Evolutionary conservation across 2,797 vertebrate genomes (phyloP).

Genomic region (Molossus molossus): DNA sequence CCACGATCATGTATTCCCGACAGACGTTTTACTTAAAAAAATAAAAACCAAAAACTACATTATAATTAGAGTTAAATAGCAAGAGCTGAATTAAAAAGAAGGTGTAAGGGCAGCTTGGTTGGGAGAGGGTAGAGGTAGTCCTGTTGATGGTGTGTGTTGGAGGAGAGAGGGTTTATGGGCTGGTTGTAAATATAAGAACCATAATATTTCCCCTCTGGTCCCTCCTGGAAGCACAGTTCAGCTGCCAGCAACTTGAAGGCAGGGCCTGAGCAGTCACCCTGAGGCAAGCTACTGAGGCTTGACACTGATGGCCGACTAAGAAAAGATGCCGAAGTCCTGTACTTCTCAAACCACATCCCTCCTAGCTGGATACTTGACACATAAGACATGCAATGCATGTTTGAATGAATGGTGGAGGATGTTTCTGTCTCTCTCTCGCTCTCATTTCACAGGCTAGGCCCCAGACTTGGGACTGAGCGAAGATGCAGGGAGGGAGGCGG

Average conservation of each 20-base stretch:
- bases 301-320: not conserved
- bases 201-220: not conserved
- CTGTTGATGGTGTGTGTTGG: rapidly evolving
- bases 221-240: not conserved
- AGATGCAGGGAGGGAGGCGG: not conserved
- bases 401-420: not conserved
- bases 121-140: rapidly evolving
- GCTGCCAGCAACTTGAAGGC: not conserved
- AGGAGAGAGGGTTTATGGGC: not conserved
- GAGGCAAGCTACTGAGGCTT: not conserved
- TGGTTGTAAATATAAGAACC: not conserved
- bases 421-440: too few relatives aligned
- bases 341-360: not conserved
- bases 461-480: not conserved
- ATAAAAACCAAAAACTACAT: not conserved
- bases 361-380: not conserved
- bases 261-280: not conserved
- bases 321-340: not conserved
- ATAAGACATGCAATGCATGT: not conserved
- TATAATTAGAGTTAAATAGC: constrained; percentile 3
- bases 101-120: not conserved
- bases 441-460: too few relatives aligned
- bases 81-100: not conserved
- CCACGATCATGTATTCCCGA: not conserved
- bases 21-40: not conserved